phyloP scores from a whole-genome alignment of 2,113 vertebrate genomes.

The Misgurnus anguillicaudatus region DNA sequence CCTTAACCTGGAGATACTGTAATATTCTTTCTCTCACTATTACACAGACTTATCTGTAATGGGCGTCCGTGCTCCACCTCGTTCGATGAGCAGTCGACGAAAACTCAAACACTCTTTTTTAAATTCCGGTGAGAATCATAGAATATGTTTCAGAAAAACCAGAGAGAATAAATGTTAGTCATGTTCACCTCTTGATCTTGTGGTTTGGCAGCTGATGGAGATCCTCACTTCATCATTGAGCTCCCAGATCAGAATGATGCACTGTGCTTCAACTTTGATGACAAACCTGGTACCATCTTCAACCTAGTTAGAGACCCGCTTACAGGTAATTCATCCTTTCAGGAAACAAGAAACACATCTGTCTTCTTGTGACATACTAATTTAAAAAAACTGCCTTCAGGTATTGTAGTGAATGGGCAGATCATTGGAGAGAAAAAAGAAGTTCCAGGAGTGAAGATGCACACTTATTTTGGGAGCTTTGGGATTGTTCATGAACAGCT shows the following conservation, averaged over 20 bases:
- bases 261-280: slow-evolving; percentile 92
- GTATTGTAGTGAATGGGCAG: slow-evolving; percentile 88
- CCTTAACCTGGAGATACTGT: not conserved
- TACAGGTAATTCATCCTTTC: slow-evolving; percentile 73
- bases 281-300: slow-evolving; percentile 83
- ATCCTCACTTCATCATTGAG: slow-evolving; percentile 92
- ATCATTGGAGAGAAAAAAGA: slow-evolving; percentile 85
- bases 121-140: not conserved
- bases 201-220: slow-evolving; percentile 60
- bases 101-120: no score
- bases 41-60: not conserved
- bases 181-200: not conserved
- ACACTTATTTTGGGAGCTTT: slow-evolving; percentile 88
- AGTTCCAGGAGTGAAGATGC: slow-evolving; percentile 65
- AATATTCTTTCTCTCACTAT: not conserved
- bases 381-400: slow-evolving; percentile 63
- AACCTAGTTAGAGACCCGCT: slow-evolving; percentile 82
- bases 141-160: not conserved
- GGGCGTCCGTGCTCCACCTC: not conserved
- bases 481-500: slow-evolving; percentile 78
- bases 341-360: not conserved
- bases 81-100: no score
- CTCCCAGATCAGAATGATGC: slow-evolving; percentile 80
- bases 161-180: not conserved
- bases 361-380: not conserved